Percentiles rank a stretch among this genome's conserved stretches.
Evolutionary conservation across 2,113 vertebrate species (phyloP).

Genomic region (Baryphthengus martii): DNA sequence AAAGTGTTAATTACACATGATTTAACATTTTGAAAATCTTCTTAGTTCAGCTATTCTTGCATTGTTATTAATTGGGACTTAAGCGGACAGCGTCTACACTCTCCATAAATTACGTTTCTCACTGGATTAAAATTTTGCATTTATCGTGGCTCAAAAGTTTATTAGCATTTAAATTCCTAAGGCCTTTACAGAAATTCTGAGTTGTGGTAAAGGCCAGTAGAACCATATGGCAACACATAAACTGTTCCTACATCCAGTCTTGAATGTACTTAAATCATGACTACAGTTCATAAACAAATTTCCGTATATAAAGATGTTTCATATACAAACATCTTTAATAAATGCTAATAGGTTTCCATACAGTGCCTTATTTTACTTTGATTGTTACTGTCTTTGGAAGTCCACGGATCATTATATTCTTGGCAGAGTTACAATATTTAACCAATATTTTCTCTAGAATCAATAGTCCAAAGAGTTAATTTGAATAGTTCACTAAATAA

Average conservation of each 20-base stretch:
- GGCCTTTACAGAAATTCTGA: background rate
- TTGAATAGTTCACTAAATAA: background rate
- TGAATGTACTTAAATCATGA: background rate
- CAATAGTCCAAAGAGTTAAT: background rate
- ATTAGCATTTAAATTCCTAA: background rate
- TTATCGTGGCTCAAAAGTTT: background rate
- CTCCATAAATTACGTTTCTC: background rate
- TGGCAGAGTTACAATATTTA: background rate
- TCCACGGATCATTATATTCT: background rate
- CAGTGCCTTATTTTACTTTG: background rate
- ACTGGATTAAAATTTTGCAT: background rate
- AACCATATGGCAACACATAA: background rate
- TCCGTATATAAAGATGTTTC: background rate
- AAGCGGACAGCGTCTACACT: background rate
- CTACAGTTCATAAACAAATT: background rate
- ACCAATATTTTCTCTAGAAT: background rate
- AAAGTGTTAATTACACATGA: background rate
- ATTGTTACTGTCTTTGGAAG: background rate
- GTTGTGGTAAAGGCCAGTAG: background rate
- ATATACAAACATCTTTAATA: background rate
- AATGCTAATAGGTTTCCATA: background rate
- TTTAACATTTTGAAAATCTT: slow-evolving; percentile 19
- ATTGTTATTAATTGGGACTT: background rate
- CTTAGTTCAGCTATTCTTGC: background rate
- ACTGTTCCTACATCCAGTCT: background rate